A percentile compares a stretch with the other conserved stretches of the same genome.
phyloP scores from a whole-genome alignment of 2,797 vertebrate genomes.

The Falco peregrinus region DNA sequence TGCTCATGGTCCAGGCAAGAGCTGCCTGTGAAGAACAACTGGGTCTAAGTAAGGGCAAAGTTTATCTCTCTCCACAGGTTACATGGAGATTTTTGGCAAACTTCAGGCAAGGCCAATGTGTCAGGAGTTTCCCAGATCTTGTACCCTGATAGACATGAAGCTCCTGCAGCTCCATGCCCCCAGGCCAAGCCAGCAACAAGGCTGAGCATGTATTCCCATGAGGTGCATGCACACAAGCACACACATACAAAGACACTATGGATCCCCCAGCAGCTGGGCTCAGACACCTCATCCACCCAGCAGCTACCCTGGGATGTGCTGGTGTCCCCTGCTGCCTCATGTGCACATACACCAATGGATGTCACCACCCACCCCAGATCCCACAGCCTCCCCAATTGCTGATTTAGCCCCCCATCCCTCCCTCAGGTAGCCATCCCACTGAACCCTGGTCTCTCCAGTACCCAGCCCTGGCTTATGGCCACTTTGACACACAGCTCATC shows the following conservation, averaged over 20 bases:
- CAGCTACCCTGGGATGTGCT: background rate
- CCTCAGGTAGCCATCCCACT: background rate
- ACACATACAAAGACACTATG: background rate
- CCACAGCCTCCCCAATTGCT: background rate
- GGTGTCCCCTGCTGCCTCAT: background rate
- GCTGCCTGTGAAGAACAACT: background rate
- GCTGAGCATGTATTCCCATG: background rate
- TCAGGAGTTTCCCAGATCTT: background rate
- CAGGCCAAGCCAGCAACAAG: background rate
- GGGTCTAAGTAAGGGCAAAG: background rate
- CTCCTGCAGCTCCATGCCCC: background rate
- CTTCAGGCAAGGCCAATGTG: background rate
- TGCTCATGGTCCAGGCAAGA: background rate
- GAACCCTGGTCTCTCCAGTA: background rate
- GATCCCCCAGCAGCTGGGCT: background rate
- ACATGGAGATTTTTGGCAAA: background rate
- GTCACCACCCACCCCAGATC: rapidly evolving
- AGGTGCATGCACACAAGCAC: background rate
- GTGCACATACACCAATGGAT: background rate
- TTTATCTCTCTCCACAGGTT: background rate
- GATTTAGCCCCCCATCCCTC: background rate
- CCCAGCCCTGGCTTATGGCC: background rate
- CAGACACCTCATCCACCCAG: background rate
- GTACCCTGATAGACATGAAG: background rate
- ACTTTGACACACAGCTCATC: background rate